A percentile compares a stretch with the other conserved stretches of the same genome.
phyloP scores from a whole-genome alignment of 2,113 vertebrate species.

The Uria lomvia region DNA sequence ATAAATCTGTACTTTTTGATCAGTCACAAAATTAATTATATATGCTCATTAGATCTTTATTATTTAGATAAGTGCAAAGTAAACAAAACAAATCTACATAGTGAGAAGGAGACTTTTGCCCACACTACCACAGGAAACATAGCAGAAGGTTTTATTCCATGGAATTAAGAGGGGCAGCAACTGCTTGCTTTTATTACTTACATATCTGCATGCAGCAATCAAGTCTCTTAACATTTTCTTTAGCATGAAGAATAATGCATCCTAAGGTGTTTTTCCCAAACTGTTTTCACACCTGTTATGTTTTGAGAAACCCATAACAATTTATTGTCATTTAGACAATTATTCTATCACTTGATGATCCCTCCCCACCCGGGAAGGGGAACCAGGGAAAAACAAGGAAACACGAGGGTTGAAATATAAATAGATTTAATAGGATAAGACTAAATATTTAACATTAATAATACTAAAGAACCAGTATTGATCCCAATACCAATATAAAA shows the following conservation, averaged over 20 bases:
- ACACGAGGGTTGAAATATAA: no score
- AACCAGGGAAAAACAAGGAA: no score
- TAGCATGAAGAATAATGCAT: neutral
- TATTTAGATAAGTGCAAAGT: neutral
- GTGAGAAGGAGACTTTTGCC: neutral
- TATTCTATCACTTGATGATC: no score
- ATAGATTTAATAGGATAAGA: no score
- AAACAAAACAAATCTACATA: neutral
- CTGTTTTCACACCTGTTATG: neutral
- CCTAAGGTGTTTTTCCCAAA: neutral
- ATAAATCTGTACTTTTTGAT: neutral
- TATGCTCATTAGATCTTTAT: neutral
- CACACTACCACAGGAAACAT: neutral
- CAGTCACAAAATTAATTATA: neutral
- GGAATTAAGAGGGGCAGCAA: neutral
- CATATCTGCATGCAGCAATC: neutral
- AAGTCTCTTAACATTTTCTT: neutral
- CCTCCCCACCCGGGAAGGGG: no score
- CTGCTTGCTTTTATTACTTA: neutral
- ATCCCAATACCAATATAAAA: no score
- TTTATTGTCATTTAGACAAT: no score
- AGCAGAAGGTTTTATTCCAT: neutral
- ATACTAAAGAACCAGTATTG: no score
- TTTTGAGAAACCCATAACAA: no score
- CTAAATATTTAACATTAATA: no score